Conservation (phyloP, 2,797 vertebrate species). For the Clamator glandarius region DNA sequence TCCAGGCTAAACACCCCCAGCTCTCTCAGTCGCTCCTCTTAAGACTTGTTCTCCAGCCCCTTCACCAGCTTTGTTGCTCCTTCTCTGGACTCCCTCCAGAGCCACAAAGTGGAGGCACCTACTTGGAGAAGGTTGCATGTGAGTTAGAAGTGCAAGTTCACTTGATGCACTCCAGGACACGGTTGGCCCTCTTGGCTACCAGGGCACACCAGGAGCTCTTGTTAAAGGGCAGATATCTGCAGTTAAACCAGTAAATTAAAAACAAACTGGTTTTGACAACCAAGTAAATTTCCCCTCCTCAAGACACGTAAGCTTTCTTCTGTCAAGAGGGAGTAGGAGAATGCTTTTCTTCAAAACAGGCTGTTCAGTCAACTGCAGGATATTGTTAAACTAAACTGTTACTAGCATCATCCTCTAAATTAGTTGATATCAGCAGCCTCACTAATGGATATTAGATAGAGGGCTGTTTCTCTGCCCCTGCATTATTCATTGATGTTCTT, state of each 20-base stretch:
- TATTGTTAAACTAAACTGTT: background rate
- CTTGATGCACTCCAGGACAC: too few species aligned
- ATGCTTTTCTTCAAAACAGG: background rate
- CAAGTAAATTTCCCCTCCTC: background rate
- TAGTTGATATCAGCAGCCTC: background rate
- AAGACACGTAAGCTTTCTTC: background rate
- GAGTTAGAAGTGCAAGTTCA: too few species aligned
- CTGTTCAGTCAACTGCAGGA: background rate
- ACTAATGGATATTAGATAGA: too few species aligned
- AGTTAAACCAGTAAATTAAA: background rate
- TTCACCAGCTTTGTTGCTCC: too few species aligned
- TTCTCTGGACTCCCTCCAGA: too few species aligned
- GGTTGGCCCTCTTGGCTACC: too few species aligned
- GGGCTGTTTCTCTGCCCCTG: background rate
- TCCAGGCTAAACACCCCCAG: too few species aligned
- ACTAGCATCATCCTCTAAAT: background rate
- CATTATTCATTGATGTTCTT: fast-evolving
- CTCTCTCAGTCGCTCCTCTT: too few species aligned
- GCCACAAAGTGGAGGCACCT: background rate
- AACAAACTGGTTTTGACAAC: background rate
- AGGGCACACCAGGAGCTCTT: too few species aligned
- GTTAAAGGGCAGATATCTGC: background rate
- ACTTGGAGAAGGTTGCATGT: background rate
- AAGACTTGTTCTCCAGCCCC: too few species aligned
- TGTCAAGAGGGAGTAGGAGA: background rate